Conservation (phyloP, 2,113 vertebrate species). For the Ptyas mucosa region DNA sequence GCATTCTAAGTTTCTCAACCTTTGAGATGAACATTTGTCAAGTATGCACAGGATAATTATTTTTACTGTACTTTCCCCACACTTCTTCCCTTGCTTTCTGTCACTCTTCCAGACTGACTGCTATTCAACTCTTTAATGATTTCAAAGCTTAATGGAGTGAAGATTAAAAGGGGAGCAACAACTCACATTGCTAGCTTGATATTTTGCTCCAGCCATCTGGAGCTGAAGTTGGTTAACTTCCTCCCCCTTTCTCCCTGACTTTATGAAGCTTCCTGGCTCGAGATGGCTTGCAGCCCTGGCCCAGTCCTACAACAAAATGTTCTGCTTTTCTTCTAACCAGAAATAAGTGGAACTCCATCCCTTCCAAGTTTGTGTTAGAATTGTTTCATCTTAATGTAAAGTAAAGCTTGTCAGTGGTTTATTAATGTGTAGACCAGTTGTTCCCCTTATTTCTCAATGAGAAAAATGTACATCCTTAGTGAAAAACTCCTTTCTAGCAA, state of each 20-base stretch:
- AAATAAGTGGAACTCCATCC: not conserved
- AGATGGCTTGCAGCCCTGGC: not conserved
- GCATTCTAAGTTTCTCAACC: slow-evolving; percentile 10
- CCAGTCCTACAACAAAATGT: not conserved
- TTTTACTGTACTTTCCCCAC: slow-evolving; percentile 22
- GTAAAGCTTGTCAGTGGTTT: not conserved
- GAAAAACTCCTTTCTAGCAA: not conserved
- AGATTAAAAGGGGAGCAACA: not conserved
- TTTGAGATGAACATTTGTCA: slow-evolving; percentile 39
- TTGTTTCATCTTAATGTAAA: not conserved
- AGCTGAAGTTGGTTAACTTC: not conserved
- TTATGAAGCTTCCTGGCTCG: not conserved
- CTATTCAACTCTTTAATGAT: slow-evolving; percentile 35
- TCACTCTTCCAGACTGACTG: not conserved
- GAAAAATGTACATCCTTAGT: not conserved
- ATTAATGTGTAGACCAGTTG: no score
- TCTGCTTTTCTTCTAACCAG: not conserved
- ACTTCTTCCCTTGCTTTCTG: not conserved
- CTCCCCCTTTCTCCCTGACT: no score
- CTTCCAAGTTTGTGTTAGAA: not conserved
- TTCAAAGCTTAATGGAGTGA: slow-evolving; percentile 35
- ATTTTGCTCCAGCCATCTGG: not conserved
- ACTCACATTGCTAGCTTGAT: not conserved
- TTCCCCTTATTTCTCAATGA: not conserved
- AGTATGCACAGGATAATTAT: slow-evolving; percentile 33